A percentile compares a stretch with the other conserved stretches of the same genome.
Evolutionary conservation across 1,140 invertebrate genomes (phyloP).

Genomic region (Camponotus pennsylvanicus): DNA sequence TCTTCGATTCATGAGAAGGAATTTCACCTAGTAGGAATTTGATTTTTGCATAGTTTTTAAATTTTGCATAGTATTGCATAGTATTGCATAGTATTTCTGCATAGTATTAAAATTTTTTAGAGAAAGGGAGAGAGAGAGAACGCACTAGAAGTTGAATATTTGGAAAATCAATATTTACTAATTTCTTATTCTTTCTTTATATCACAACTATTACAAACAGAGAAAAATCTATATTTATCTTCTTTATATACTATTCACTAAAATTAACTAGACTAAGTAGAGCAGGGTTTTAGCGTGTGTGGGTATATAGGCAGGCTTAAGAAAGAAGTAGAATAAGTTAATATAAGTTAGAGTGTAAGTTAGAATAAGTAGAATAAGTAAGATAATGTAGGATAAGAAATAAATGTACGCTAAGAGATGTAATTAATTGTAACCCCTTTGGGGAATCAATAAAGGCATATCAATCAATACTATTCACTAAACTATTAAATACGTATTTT

Average conservation of each 20-base stretch:
- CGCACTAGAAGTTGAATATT: not conserved
- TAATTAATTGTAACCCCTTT: too few species aligned
- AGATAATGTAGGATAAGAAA: too few species aligned
- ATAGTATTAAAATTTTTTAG: not conserved
- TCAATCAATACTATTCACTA: too few species aligned
- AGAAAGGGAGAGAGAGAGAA: not conserved
- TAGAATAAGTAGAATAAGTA: too few species aligned
- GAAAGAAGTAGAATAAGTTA: too few species aligned
- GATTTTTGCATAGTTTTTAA: not conserved
- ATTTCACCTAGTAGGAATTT: constrained; percentile 8
- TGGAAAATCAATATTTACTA: not conserved
- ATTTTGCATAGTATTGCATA: not conserved
- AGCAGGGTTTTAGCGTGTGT: too few species aligned
- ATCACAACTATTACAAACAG: not conserved
- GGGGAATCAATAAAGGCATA: too few species aligned
- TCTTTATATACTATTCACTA: too few species aligned
- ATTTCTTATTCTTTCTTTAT: not conserved
- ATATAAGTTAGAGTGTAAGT: too few species aligned
- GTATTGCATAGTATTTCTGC: not conserved
- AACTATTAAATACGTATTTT: too few species aligned
- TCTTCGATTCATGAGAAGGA: not conserved
- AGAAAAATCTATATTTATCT: not conserved
- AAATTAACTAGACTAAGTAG: not conserved
- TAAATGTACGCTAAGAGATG: too few species aligned
- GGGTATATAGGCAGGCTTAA: too few species aligned